Conservation (phyloP, 2,797 vertebrate genomes). For the Chromis chromis region DNA sequence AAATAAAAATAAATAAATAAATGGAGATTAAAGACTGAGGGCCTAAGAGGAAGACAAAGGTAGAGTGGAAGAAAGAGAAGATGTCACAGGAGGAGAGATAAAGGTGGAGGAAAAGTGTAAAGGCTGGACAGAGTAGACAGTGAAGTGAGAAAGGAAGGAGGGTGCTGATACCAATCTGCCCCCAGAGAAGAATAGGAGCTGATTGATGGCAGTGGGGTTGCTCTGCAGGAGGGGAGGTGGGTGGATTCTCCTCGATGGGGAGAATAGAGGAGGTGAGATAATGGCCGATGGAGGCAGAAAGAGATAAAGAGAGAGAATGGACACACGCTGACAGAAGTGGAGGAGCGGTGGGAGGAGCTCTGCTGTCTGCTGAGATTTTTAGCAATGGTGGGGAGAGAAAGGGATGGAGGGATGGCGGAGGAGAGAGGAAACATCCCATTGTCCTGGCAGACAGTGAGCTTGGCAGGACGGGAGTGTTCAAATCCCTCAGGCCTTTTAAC, state of each 20-base stretch:
- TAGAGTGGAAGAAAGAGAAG: slow-evolving; percentile 51
- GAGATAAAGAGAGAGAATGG: slow-evolving; percentile 75
- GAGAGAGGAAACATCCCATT: slow-evolving; percentile 74
- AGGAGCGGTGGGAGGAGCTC: slow-evolving; percentile 66
- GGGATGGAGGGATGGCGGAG: slow-evolving; percentile 53
- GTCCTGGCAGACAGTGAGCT: slow-evolving; percentile 78
- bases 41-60: slow-evolving; percentile 48
- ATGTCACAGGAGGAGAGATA: slow-evolving; percentile 69
- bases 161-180: slow-evolving; percentile 80
- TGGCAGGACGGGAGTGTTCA: slow-evolving; percentile 77
- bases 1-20: slow-evolving; percentile 35
- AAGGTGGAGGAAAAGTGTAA: slow-evolving; percentile 68
- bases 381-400: slow-evolving; percentile 44
- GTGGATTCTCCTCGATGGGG: slow-evolving; percentile 73
- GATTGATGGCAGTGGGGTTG: slow-evolving; percentile 82
- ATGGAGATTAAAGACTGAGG: slow-evolving; percentile 62
- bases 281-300: slow-evolving; percentile 64
- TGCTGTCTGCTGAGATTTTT: slow-evolving; percentile 70
- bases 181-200: slow-evolving; percentile 77
- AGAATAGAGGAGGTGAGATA: slow-evolving; percentile 77
- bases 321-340: slow-evolving; percentile 72
- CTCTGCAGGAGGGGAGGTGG: slow-evolving; percentile 69
- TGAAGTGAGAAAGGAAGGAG: slow-evolving; percentile 69
- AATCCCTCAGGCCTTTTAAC: slow-evolving; percentile 79
- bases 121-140: slow-evolving; percentile 69